These are phyloP conservation scores for Trichomycterus rosablanca DNA, from an alignment of 2,113 vertebrate genomes.

Conservation along the genomic window DNA sequence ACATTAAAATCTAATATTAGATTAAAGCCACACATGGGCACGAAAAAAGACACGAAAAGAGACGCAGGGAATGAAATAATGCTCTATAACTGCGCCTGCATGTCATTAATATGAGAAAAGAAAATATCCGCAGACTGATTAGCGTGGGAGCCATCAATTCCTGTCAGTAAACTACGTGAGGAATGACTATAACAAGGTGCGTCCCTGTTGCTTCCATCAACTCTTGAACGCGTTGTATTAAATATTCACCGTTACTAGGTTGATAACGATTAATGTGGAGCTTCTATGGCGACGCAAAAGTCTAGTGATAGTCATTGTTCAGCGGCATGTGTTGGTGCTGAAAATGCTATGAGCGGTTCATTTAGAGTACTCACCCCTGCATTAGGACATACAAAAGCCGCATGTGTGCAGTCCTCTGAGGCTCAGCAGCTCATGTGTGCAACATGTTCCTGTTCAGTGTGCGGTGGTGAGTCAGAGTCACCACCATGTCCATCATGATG, in stretches of 20 bases:
- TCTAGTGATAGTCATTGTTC: not conserved
- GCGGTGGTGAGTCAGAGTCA: constrained; percentile 55
- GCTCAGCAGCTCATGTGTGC: constrained; percentile 9
- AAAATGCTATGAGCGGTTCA: not conserved
- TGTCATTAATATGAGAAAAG: not conserved
- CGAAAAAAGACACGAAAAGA: not conserved
- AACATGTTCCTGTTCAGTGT: constrained; percentile 27
- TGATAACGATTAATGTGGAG: not conserved
- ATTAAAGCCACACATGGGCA: not conserved
- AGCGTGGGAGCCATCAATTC: not conserved
- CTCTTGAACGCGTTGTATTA: not conserved
- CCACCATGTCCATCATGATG: constrained; percentile 51
- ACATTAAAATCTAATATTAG: not conserved
- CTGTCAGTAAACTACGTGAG: not conserved
- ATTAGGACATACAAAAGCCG: not conserved
- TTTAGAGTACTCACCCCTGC: constrained; percentile 10
- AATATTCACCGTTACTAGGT: not conserved
- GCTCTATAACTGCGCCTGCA: not conserved
- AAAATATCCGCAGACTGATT: not conserved
- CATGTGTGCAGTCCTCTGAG: not conserved
- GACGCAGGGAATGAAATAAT: not conserved
- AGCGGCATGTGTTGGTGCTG: not conserved
- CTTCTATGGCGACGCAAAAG: not conserved
- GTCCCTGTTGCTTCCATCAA: constrained; percentile 26
- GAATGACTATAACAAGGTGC: constrained; percentile 6